A percentile compares a stretch with the other conserved stretches of the same genome.
Evolutionary conservation across 2,797 vertebrate genomes (phyloP).

Genomic region (Halcyon smyrnensis): DNA sequence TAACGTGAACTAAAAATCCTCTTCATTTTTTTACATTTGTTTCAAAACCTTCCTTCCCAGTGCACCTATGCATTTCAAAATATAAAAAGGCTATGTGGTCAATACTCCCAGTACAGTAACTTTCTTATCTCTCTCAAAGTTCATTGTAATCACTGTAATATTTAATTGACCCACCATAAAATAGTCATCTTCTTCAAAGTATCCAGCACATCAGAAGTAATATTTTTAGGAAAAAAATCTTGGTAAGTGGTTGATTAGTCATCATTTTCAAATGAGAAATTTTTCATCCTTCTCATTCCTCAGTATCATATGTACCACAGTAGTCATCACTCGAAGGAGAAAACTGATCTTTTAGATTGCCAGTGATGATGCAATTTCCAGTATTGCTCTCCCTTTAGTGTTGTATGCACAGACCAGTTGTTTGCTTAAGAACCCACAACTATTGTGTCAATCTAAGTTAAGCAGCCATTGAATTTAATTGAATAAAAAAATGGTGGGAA

Average conservation of each 20-base stretch:
- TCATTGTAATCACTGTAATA: background rate
- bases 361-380: background rate
- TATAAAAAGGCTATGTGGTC: background rate
- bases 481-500: background rate
- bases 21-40: background rate
- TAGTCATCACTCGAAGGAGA: background rate
- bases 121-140: background rate
- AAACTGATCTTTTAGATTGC: background rate
- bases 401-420: background rate
- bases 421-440: background rate
- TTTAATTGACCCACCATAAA: background rate
- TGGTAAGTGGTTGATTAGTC: background rate
- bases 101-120: background rate
- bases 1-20: background rate
- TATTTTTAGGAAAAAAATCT: background rate
- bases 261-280: background rate
- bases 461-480: background rate
- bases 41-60: constrained; percentile 13
- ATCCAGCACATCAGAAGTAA: background rate
- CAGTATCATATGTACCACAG: background rate
- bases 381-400: background rate
- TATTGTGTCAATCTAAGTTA: background rate
- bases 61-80: background rate
- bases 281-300: background rate
- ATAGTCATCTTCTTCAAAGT: background rate